Evolutionary conservation across 2,888 invertebrate species (phyloP).

Genomic region (Synanthedon formicaeformis): DNA sequence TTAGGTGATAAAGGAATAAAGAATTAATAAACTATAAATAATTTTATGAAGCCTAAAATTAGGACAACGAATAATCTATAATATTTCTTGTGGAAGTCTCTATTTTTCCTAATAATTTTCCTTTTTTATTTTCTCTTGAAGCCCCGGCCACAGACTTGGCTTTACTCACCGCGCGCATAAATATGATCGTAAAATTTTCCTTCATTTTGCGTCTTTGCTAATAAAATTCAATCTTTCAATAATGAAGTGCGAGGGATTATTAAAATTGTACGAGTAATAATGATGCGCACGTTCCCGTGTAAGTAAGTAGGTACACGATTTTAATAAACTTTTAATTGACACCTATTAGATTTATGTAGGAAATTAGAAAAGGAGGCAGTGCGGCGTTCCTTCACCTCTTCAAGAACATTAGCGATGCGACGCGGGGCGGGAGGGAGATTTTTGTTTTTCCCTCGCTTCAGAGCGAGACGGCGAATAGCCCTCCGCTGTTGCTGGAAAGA

Average conservation of each 20-base stretch:
- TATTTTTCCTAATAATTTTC: too few relatives aligned
- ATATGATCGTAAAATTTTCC: background rate
- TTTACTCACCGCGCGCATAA: background rate
- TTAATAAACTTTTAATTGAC: slow-evolving; percentile 68
- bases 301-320: slow-evolving; percentile 29
- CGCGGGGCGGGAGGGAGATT: slow-evolving; percentile 55
- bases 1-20: too few relatives aligned
- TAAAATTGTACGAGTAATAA: slow-evolving; percentile 60
- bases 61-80: too few relatives aligned
- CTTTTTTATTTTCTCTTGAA: background rate
- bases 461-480: slow-evolving; percentile 27
- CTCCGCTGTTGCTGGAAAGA: slow-evolving; percentile 30
- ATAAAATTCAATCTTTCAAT: too few relatives aligned
- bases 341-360: slow-evolving; percentile 59
- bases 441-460: slow-evolving; percentile 59
- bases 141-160: background rate
- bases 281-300: slow-evolving; percentile 28
- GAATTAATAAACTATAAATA: too few relatives aligned
- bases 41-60: too few relatives aligned
- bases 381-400: slow-evolving; percentile 43
- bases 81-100: too few relatives aligned
- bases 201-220: background rate
- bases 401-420: slow-evolving; percentile 51
- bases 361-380: slow-evolving; percentile 60
- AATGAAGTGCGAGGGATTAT: slow-evolving; percentile 23